phyloP scores from a whole-genome alignment of 2,797 vertebrate species.

The Hippoglossus hippoglossus region DNA sequence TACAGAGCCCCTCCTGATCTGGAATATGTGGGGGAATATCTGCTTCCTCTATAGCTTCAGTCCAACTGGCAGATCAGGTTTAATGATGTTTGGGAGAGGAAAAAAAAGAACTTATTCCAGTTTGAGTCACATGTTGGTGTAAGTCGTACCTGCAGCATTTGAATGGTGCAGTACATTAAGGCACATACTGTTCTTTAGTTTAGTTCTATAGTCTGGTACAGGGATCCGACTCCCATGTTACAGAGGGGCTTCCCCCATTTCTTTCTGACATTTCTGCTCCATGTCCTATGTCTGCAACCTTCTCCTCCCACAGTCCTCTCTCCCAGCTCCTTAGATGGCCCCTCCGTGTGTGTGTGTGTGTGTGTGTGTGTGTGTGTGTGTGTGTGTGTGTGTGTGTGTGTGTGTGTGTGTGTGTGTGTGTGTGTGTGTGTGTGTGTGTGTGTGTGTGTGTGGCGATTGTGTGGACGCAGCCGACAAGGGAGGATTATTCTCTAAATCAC shows the following conservation, averaged over 20 bases:
- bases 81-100: constrained; percentile 30
- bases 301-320: constrained; percentile 66
- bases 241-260: constrained; percentile 67
- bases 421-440: constrained; percentile 20
- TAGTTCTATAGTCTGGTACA: constrained; percentile 30
- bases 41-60: constrained; percentile 4
- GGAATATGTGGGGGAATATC: background rate
- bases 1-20: background rate
- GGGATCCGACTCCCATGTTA: constrained; percentile 54
- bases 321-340: constrained; percentile 77
- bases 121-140: constrained; percentile 32
- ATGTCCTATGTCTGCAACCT: constrained; percentile 73
- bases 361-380: too few species aligned
- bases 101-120: constrained; percentile 1
- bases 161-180: constrained; percentile 27
- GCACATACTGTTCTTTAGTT: constrained; percentile 56
- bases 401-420: background rate
- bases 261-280: constrained; percentile 75
- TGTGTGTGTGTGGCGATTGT: constrained; percentile 31
- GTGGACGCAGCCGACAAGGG: constrained; percentile 59
- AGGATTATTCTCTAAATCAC: constrained; percentile 59
- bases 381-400: constrained; percentile 12
- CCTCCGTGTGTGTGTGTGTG: constrained; percentile 24
- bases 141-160: constrained; percentile 14
- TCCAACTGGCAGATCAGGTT: constrained; percentile 28